Base-by-base conservation (phyloP, 64 coral and sea anemone species). In the Actinia equina region DNA sequence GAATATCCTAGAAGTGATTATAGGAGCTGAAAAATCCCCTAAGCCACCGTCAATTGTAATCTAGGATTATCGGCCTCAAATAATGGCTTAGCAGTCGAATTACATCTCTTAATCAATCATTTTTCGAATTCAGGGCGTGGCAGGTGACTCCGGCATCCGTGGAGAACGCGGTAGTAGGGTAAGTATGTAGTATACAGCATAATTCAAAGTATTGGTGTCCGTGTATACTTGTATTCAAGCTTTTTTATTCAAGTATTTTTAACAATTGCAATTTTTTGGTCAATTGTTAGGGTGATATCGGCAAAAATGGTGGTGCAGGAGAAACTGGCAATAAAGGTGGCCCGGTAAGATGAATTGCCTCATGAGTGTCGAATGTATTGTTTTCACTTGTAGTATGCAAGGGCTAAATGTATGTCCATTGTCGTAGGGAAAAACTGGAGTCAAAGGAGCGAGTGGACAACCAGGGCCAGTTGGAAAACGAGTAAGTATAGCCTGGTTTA, bases 361-460 rank as follows among this genome's bases (percentile, higher is more conserved):
- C 30, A 37, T 37, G 30, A 37, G 70, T 49, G 46, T 8, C 46
- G 2, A 49, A 26, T 74, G 1, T 37, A 37, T 37, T 37, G 30
- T 37, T 37, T 37, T 37, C 30, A 37, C 30, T 37, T 37, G 46
- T 49, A 49, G 46, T 49, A 8, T 57, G 55, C 55, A 16, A 57
- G 11, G 55, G 55, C 20, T 65, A 65, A 65, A 65, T 79, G 11
- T 79, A 44, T 77, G 77, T 17, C 18, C 14, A 9, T 79, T 12
- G 44, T 84, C 46, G n/a, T 59, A 85, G 83, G 83, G 83, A 17
- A 85, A 62, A 85, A 56, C 83, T 85, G 83, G 83, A 58, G 59
- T 6, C 30, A 57, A 42, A 22, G 83, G 83, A 54, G 22, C 9
- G 6, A 25, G 55, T 52, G 83, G 83, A 27, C 83, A 85, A 53